phyloP scores from a whole-genome alignment of 2,113 vertebrate species.

The Cryptotis parvus region DNA sequence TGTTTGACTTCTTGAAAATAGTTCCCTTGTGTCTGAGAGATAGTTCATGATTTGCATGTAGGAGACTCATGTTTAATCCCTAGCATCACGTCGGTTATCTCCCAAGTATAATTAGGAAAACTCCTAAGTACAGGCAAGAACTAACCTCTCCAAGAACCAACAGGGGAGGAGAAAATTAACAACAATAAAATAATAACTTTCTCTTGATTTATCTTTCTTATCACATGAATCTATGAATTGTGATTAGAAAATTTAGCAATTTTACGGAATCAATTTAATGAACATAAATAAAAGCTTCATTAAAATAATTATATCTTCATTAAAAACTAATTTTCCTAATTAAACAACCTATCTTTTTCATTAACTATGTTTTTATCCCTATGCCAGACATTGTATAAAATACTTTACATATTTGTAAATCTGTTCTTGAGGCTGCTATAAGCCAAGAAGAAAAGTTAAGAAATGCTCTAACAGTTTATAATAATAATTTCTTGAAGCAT shows the following conservation, averaged over 20 bases:
- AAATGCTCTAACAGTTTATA: not conserved
- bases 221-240: not conserved
- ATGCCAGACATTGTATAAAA: not conserved
- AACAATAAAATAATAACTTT: not conserved
- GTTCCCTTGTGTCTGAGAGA: too few relatives aligned
- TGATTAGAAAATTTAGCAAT: not conserved
- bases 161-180: too few relatives aligned
- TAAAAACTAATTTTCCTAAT: constrained; percentile 38
- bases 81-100: too few relatives aligned
- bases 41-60: too few relatives aligned
- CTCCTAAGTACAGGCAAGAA: too few relatives aligned
- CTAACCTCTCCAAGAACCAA: too few relatives aligned
- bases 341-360: not conserved
- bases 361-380: not conserved
- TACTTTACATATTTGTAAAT: not conserved
- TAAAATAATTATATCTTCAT: not conserved
- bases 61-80: too few relatives aligned
- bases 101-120: too few relatives aligned
- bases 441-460: not conserved
- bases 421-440: not conserved
- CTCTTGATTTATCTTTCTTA: constrained; percentile 23
- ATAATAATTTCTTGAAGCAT: not conserved
- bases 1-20: not conserved
- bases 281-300: constrained; percentile 1
- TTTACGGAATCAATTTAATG: not conserved